phyloP scores from a whole-genome alignment of 1,140 invertebrate genomes.

The Bombus affinis region DNA sequence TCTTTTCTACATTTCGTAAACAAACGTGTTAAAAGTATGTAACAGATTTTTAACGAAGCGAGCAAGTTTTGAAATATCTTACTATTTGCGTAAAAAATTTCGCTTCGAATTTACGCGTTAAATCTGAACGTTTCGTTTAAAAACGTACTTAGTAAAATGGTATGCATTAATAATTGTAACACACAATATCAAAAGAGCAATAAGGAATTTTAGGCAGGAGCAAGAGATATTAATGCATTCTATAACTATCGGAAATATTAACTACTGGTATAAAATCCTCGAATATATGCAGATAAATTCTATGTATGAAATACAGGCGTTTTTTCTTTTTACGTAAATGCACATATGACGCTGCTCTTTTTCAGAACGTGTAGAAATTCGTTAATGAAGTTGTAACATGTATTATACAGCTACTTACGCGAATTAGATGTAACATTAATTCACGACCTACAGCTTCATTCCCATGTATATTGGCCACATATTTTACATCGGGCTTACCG shows the following conservation, averaged over 20 bases:
- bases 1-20: too few relatives aligned
- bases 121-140: neutral
- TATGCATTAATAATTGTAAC: neutral
- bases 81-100: neutral
- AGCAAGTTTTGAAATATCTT: neutral
- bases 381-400: neutral
- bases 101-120: too few relatives aligned
- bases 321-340: neutral
- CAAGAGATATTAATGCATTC: neutral
- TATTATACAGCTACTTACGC: constrained; percentile 82
- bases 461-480: constrained; percentile 95
- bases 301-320: neutral
- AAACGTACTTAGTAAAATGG: neutral
- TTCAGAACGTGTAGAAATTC: constrained; percentile 23
- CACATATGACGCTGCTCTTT: neutral
- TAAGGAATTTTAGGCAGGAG: neutral
- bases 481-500: constrained; percentile 95
- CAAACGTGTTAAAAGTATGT: neutral
- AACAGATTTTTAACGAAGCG: too few relatives aligned
- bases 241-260: neutral
- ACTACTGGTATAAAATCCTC: neutral
- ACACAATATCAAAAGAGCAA: too few relatives aligned
- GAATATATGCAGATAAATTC: neutral
- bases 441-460: constrained; percentile 95
- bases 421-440: constrained; percentile 92